phyloP scores from a whole-genome alignment of 1,140 invertebrate genomes.

The Zelostemma sp. region DNA sequence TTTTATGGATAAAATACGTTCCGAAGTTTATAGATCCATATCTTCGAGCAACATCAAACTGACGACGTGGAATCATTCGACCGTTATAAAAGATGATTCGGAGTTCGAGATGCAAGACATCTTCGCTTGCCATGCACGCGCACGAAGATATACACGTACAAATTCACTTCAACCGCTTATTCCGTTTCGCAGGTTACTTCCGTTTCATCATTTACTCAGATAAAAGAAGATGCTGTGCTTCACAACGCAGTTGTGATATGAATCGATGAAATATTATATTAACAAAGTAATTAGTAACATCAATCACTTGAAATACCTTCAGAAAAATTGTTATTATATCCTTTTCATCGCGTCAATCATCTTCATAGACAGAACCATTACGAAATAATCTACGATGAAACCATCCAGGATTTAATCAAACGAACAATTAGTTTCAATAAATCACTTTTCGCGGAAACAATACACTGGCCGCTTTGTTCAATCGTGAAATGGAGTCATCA shows the following conservation, averaged over 20 bases:
- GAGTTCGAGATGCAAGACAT: conserved; percentile 1
- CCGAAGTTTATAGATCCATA: no score
- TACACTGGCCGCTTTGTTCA: conserved; percentile 2
- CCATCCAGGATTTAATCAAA: not conserved
- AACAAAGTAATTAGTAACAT: not conserved
- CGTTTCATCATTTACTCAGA: no score
- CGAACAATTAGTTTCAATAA: not conserved
- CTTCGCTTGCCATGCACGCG: no score
- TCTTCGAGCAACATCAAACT: conserved; percentile 7
- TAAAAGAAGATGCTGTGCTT: no score
- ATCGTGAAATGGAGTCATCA: not conserved
- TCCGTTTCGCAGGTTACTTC: conserved; percentile 13
- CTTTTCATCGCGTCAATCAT: not conserved
- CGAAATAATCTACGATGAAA: not conserved
- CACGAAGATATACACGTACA: conserved; percentile 12
- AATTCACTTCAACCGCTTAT: no score
- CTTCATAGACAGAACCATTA: not conserved
- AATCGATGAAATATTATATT: no score
- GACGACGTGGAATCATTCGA: conserved; percentile 15
- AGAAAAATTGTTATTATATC: not conserved
- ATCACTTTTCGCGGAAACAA: not conserved
- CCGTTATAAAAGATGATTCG: conserved; percentile 27
- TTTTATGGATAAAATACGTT: no score
- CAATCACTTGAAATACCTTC: not conserved
- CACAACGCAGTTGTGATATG: no score